Base-by-base conservation (phyloP, 2,797 vertebrate species). In the Zalophus californianus region DNA sequence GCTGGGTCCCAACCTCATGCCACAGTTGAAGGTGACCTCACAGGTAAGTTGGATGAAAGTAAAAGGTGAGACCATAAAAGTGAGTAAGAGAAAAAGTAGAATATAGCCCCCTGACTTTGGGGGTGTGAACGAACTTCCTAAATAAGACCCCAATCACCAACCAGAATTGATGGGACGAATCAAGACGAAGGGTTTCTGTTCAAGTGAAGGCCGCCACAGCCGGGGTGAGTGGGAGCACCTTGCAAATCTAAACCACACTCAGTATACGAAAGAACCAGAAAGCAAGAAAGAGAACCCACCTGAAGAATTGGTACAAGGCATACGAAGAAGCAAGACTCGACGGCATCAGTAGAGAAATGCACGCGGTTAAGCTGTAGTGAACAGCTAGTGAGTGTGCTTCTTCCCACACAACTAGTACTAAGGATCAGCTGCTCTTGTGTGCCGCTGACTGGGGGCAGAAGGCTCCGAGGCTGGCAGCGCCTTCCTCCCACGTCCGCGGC, bases 361-460 rank as follows among this genome's bases (percentile, higher is more conserved):
- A 0, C 10, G 3, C 1, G 2, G n/a, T 15, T 0, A 58, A 18
- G 18, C 1, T n/a, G n/a, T 10, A 25, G 2, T 16, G 20, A 62
- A 68, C 14, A 1, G 8, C 32, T 8, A 8, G 27, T 27, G 5
- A 15, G 12, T 15, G 41, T 2, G 38, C 5, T 14, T 14, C 27
- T 8, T n/a, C 10, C 66, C 20, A 3, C 29, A 48, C 32, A 23
- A 2, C 5, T 3, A 2, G 32, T 18, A 3, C 92, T 50, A 14
- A 58, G 29, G 1, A 4, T 54, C 32, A 25, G 62, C 5, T 11
- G n/a, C n/a, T 0, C 32, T 7, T 2, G 44, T 18, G 21, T 0
- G 14, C 25, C 2, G 41, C 62, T 18, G 83, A 50, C 14, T 12
- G 50, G 16, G 52, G 16, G 52, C 52, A 5, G 52, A 54, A 54